Evolutionary conservation across 2,113 vertebrate genomes (phyloP).

Genomic region (Elanoides forficatus): DNA sequence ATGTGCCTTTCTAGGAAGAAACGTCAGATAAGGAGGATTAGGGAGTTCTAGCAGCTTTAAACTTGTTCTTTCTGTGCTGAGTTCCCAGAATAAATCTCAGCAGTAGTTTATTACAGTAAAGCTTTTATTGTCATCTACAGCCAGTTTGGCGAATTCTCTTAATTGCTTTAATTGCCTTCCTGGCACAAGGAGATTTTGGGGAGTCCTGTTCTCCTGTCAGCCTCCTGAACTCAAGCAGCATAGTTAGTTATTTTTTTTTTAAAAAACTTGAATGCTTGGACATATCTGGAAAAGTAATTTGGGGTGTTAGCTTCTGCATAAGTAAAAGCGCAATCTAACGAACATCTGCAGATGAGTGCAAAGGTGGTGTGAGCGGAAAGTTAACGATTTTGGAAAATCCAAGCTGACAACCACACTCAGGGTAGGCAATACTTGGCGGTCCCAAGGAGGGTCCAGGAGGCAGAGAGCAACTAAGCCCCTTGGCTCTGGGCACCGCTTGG

Average conservation of each 20-base stretch:
- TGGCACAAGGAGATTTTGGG: neutral
- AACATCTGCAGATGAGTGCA: neutral
- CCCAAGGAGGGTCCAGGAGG: neutral
- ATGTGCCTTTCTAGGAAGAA: neutral
- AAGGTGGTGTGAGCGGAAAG: neutral
- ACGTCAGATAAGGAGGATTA: neutral
- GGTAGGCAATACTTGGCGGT: neutral
- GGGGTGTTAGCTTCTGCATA: neutral
- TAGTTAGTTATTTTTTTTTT: too few species aligned
- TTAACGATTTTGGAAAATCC: neutral
- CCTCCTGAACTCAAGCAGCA: accelerated
- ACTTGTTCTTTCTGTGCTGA: neutral
- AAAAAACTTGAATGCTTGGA: neutral
- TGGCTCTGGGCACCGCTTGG: neutral
- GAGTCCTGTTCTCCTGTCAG: neutral
- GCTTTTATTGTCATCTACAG: accelerated
- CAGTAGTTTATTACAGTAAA: neutral
- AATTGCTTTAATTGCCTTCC: neutral
- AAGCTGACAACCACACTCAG: accelerated
- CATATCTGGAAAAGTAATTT: neutral
- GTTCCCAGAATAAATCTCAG: neutral
- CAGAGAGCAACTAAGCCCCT: neutral
- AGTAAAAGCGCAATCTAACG: neutral
- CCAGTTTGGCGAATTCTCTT: neutral
- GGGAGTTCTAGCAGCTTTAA: neutral